phyloP scores from a whole-genome alignment of 1,140 invertebrate species.

The Brachionus manjavacas region DNA sequence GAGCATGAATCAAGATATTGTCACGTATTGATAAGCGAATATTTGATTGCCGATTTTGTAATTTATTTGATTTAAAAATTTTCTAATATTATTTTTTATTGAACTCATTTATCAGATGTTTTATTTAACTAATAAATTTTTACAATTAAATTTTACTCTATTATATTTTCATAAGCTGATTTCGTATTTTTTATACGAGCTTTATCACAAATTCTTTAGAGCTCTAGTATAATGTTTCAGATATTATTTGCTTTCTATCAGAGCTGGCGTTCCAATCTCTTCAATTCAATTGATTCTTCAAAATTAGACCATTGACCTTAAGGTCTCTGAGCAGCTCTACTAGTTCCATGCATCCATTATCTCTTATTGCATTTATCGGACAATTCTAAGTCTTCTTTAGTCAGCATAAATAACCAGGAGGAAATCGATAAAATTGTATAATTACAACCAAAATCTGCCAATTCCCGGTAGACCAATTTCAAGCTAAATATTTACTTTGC shows the following conservation, averaged over 20 bases:
- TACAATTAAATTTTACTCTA: not conserved
- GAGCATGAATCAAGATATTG: not conserved
- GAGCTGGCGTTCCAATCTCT: not conserved
- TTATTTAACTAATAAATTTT: not conserved
- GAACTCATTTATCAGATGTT: not conserved
- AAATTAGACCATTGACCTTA: not conserved
- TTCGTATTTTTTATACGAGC: not conserved
- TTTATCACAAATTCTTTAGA: not conserved
- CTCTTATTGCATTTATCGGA: not conserved
- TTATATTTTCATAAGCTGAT: not conserved
- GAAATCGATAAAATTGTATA: not conserved
- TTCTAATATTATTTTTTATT: not conserved
- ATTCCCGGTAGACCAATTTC: not conserved
- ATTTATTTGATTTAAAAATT: not conserved
- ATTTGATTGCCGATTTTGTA: not conserved
- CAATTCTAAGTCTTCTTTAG: not conserved
- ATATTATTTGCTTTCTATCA: not conserved
- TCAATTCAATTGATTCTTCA: not conserved
- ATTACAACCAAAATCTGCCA: not conserved
- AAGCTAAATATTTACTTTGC: not conserved
- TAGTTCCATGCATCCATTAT: not conserved
- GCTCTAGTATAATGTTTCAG: not conserved
- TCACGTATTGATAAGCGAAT: not conserved
- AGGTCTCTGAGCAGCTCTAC: not conserved
- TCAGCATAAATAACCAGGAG: not conserved